Base-by-base conservation (phyloP, 2,888 invertebrate species). In the Dorcus parallelipipedus region DNA sequence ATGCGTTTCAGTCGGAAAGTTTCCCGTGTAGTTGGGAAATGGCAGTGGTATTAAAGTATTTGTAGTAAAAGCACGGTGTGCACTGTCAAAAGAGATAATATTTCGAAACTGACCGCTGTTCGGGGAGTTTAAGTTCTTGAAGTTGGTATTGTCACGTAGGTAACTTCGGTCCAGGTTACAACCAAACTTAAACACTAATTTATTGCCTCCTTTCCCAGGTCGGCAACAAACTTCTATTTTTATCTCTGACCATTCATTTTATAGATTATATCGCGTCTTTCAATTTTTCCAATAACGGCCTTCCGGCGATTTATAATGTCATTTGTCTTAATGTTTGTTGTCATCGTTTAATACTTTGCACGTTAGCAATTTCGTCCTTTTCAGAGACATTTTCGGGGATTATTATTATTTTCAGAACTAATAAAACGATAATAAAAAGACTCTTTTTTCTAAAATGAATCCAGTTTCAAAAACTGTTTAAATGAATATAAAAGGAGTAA, bases 51-150 rank as follows among this genome's bases (percentile, higher is more conserved):
- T 41, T 9, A 9, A 10, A 45, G 23, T 23, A 10, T 45, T 45
- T 9, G 14, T 20, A 45, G 9, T 45, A 45, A 9, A 10, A 10
- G 17, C 45, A 45, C 45, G 45, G 56, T 54, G 53, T 52, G 42
- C 50, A 49, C 60, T 62, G 56, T 56, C 59, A 61, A 56, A 61
- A 43, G 40, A 64, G 61, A 64, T 64, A 61, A 61, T 64, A 61
- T 61, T 64, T 59, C 45, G 56, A 49, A 58, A 64, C 51, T 64
- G 60, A 61, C 59, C 64, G 58, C 61, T 45, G 59, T 58, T 53
- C 54, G 43, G 61, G 61, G 59, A 58, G 49, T 55, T 20, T 20
- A 45, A 45, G n/a, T 10, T 17, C 45, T 9, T 23, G 45, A 45
- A 45, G 45, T 45, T 45, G 45, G 45, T 45, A 45, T 45, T 45